Percentiles rank a stretch among this genome's conserved stretches.
Evolutionary conservation across 1,140 invertebrate genomes (phyloP).

Genomic region (Saccostrea cuccullata): DNA sequence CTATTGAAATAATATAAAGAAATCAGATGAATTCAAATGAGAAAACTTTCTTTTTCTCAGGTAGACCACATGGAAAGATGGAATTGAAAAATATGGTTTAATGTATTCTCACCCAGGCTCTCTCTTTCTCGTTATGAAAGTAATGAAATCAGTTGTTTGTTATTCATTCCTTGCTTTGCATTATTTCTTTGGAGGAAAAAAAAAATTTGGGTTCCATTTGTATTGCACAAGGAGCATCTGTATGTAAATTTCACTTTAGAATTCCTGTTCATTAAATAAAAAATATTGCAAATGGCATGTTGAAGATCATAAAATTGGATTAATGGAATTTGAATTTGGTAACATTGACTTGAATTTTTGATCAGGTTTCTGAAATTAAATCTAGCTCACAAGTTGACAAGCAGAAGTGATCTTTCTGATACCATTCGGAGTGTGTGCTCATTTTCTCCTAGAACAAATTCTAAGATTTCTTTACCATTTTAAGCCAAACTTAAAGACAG

Average conservation of each 20-base stretch:
- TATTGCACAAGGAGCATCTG: slow-evolving; percentile 20
- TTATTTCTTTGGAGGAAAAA: neutral
- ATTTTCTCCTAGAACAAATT: too few species aligned
- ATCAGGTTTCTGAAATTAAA: neutral
- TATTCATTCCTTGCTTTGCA: slow-evolving; percentile 11
- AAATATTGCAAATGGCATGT: slow-evolving; percentile 15
- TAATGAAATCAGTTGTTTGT: slow-evolving; percentile 34
- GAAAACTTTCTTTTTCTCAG: slow-evolving; percentile 12
- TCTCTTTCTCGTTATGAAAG: neutral
- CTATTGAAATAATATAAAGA: slow-evolving; percentile 2
- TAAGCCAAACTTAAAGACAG: too few species aligned
- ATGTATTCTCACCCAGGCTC: neutral
- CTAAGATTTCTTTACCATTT: too few species aligned
- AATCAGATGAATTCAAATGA: slow-evolving; percentile 15
- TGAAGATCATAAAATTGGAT: slow-evolving; percentile 9
- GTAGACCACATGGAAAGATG: neutral
- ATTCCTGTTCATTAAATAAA: neutral
- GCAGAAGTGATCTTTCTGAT: too few species aligned
- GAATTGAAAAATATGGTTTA: slow-evolving; percentile 30
- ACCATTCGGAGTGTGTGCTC: too few species aligned
- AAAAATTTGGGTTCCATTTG: neutral
- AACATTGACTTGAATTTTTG: neutral
- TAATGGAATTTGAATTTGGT: neutral
- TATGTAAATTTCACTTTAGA: slow-evolving; percentile 18
- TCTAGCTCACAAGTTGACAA: too few species aligned